Evolutionary conservation across 2,888 invertebrate species (phyloP).

Genomic region (Drosophila mimica): DNA sequence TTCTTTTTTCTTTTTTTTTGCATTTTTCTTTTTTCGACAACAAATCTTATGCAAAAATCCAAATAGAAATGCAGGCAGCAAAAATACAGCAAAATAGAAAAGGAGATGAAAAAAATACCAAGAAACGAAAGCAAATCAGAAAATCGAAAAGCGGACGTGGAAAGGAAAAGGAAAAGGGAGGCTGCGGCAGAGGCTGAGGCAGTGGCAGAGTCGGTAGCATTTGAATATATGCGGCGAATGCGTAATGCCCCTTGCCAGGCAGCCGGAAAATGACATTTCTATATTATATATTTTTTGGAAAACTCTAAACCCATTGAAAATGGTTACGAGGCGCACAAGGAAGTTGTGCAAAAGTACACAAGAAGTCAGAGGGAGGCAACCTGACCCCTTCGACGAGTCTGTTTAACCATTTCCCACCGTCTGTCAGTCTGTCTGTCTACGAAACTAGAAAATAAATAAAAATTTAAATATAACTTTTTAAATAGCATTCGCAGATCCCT

Average conservation of each 20-base stretch:
- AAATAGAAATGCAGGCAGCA: constrained; percentile 58
- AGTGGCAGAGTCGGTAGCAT: constrained; percentile 10
- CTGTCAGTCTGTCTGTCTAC: no score
- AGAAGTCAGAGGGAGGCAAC: not conserved
- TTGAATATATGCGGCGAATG: constrained; percentile 40
- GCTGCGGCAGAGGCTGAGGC: no score
- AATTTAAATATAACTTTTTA: not conserved
- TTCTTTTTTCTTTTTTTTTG: constrained; percentile 15
- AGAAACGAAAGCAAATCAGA: constrained; percentile 23
- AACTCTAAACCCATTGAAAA: not conserved
- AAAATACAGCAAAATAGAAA: constrained; percentile 5
- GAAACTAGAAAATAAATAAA: not conserved
- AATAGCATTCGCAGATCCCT: not conserved
- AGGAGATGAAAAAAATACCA: not conserved
- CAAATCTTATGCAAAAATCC: constrained; percentile 76
- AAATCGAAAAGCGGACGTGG: constrained; percentile 21
- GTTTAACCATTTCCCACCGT: not conserved
- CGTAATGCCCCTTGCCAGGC: constrained; percentile 35
- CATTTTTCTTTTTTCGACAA: constrained; percentile 24
- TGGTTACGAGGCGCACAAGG: not conserved
- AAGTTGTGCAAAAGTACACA: not conserved
- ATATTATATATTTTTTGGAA: not conserved
- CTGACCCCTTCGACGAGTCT: not conserved
- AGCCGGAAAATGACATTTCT: constrained; percentile 7
- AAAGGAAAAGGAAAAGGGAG: not conserved